phyloP scores from a whole-genome alignment of 2,888 invertebrate genomes.

The Electrophaes corylata region DNA sequence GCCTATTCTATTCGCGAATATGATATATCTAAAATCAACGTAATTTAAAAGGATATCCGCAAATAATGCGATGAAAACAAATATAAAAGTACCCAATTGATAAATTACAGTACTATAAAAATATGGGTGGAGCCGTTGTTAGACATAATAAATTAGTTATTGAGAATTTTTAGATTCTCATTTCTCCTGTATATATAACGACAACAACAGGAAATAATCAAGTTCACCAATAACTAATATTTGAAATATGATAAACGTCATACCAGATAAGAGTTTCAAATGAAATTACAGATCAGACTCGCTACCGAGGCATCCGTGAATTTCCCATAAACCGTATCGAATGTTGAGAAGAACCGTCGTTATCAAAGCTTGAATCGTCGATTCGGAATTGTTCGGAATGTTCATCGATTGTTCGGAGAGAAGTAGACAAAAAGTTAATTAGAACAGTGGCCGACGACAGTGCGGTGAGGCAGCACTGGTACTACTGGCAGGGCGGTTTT shows the following conservation, averaged over 20 bases:
- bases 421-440: slow-evolving; percentile 78
- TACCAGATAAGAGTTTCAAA: slow-evolving; percentile 32
- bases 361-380: slow-evolving; percentile 47
- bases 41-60: slow-evolving; percentile 44
- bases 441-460: slow-evolving; percentile 65
- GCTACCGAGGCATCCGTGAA: slow-evolving; percentile 32
- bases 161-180: slow-evolving; percentile 27
- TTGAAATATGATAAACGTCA: slow-evolving; percentile 33
- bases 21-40: background rate
- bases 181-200: slow-evolving; percentile 20
- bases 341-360: slow-evolving; percentile 44
- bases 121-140: slow-evolving; percentile 35
- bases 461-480: slow-evolving; percentile 38
- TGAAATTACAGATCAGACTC: slow-evolving; percentile 32
- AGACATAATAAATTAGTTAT: slow-evolving; percentile 38
- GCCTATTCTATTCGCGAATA: background rate
- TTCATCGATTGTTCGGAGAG: slow-evolving; percentile 61
- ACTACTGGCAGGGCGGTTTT: slow-evolving; percentile 26
- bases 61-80: slow-evolving; percentile 33
- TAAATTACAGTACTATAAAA: too few species aligned
- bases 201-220: slow-evolving; percentile 29
- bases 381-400: slow-evolving; percentile 61
- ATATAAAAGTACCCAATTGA: slow-evolving; percentile 37
- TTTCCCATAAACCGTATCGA: slow-evolving; percentile 44
- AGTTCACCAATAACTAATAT: slow-evolving; percentile 29